These are phyloP conservation scores for Epistrophe grossulariae DNA, from an alignment of 2,888 invertebrate genomes.

Conservation along the genomic window DNA sequence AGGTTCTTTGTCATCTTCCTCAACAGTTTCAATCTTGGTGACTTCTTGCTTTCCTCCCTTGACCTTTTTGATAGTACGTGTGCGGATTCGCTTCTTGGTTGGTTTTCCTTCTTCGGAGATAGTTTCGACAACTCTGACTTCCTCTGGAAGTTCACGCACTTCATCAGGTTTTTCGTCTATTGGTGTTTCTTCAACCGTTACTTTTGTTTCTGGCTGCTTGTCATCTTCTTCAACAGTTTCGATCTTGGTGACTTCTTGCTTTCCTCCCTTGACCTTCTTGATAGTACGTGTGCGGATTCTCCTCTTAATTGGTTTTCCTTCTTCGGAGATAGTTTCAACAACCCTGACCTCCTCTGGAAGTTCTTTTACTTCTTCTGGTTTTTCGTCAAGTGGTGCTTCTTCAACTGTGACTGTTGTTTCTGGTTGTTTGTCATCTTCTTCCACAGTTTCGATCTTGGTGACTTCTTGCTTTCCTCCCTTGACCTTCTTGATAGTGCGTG, in stretches of 20 bases:
- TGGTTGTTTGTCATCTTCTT: constrained; percentile 81
- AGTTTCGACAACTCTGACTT: constrained; percentile 79
- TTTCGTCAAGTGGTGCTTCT: constrained; percentile 57
- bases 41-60: constrained; percentile 81
- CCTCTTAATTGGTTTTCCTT: constrained; percentile 78
- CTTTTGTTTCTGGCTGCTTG: constrained; percentile 80
- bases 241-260: constrained; percentile 82
- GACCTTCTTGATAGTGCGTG: constrained; percentile 80
- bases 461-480: constrained; percentile 81
- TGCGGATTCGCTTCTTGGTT: constrained; percentile 44
- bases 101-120: constrained; percentile 80
- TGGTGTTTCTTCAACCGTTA: constrained; percentile 79
- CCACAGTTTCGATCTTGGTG: constrained; percentile 82
- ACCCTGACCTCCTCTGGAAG: constrained; percentile 77
- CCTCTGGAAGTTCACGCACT: constrained; percentile 81
- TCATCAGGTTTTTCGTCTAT: constrained; percentile 71
- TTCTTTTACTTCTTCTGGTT: constrained; percentile 63
- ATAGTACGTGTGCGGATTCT: constrained; percentile 80
- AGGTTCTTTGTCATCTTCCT: constrained; percentile 82
- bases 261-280: constrained; percentile 78
- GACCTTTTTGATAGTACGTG: constrained; percentile 69
- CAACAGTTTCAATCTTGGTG: constrained; percentile 79
- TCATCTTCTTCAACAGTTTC: constrained; percentile 82
- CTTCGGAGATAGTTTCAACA: constrained; percentile 62
- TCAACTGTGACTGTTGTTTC: constrained; percentile 79